Percentiles rank a stretch among this genome's conserved stretches.
Conservation (phyloP, 2,113 vertebrate species). For the Quiscalus mexicanus region DNA sequence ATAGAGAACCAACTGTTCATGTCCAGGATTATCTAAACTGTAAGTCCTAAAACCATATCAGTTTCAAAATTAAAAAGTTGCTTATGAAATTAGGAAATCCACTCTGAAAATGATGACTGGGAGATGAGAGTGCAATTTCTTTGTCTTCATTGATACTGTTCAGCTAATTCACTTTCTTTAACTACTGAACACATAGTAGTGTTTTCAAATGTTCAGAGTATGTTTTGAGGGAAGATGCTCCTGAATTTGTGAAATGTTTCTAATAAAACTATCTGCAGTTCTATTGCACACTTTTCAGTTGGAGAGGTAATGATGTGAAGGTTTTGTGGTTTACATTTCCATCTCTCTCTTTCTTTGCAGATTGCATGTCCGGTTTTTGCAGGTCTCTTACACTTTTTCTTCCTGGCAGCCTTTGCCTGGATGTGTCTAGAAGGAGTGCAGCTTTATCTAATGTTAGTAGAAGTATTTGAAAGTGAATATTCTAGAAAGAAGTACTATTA, state of each 20-base stretch:
- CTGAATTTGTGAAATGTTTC: neutral
- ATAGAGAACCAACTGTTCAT: neutral
- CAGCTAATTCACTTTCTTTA: neutral
- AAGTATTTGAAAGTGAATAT: constrained; percentile 99
- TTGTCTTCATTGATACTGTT: neutral
- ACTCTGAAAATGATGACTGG: neutral
- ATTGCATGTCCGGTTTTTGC: constrained; percentile 96
- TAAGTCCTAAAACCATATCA: neutral
- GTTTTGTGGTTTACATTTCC: constrained; percentile 22
- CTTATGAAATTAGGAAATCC: neutral
- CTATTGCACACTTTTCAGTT: neutral
- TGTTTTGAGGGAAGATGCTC: neutral
- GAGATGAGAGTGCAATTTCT: neutral
- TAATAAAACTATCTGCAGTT: neutral
- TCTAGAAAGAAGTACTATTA: constrained; percentile 99
- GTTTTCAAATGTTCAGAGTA: neutral
- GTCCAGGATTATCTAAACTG: neutral
- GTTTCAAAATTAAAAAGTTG: neutral
- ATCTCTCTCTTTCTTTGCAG: constrained; percentile 74
- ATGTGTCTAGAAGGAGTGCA: constrained; percentile 99
- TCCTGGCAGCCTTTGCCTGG: constrained; percentile 97
- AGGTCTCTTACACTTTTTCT: constrained; percentile 97
- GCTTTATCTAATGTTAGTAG: constrained; percentile 97
- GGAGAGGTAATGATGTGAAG: neutral
- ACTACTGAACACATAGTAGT: neutral